These are phyloP conservation scores for Yponomeuta plumbellus DNA, from an alignment of 2,888 invertebrate species.

Conservation along the genomic window DNA sequence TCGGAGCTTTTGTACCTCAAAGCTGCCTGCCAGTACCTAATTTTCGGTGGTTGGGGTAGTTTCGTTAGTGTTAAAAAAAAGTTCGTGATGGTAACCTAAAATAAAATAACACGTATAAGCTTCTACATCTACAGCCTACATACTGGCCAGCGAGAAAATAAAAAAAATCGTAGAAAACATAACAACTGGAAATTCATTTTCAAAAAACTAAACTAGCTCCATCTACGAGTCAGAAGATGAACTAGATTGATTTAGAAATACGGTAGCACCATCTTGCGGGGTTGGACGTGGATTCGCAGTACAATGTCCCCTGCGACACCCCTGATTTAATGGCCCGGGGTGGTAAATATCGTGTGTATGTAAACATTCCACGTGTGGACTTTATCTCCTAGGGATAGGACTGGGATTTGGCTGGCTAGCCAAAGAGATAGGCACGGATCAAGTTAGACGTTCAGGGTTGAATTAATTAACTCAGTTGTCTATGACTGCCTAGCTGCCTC, in stretches of 20 bases:
- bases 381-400: neutral
- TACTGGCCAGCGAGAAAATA: neutral
- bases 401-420: neutral
- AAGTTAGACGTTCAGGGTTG: neutral
- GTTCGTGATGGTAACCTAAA: too few relatives aligned
- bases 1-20: too few relatives aligned
- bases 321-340: conserved; percentile 13
- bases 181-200: neutral
- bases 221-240: conserved; percentile 60
- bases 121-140: too few relatives aligned
- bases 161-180: neutral
- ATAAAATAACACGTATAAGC: too few relatives aligned
- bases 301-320: conserved; percentile 45
- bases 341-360: neutral
- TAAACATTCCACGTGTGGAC: neutral
- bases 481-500: neutral
- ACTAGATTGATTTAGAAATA: conserved; percentile 57
- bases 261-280: conserved; percentile 70
- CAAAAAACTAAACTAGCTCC: conserved; percentile 36
- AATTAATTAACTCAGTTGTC: neutral
- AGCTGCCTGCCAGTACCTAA: too few relatives aligned
- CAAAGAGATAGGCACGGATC: neutral
- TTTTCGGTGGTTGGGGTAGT: too few relatives aligned
- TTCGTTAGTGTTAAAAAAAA: too few relatives aligned
- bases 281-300: conserved; percentile 50